Evolutionary conservation across 2,797 vertebrate genomes (phyloP).

Genomic region (Enteromius paludinosus): DNA sequence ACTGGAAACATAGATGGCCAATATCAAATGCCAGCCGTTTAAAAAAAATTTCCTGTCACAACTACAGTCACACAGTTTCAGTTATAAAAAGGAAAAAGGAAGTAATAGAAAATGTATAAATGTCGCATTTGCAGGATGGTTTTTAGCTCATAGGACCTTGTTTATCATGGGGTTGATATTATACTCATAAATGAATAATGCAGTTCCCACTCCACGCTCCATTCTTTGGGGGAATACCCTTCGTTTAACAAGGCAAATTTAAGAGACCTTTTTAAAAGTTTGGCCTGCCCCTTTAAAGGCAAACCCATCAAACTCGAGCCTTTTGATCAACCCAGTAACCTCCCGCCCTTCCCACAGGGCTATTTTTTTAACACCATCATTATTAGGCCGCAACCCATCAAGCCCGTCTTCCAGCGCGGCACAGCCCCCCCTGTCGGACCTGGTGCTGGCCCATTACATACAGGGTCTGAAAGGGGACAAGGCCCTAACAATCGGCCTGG

Average conservation of each 20-base stretch:
- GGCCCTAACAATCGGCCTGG: conserved; percentile 56
- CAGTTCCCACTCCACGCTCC: conserved; percentile 16
- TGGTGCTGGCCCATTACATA: conserved; percentile 68
- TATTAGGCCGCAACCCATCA: conserved; percentile 72
- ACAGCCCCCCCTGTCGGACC: conserved; percentile 67
- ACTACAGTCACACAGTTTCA: conserved; percentile 1
- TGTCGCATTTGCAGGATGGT: background rate
- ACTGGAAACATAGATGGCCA: conserved; percentile 22
- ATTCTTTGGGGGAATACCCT: conserved; percentile 63
- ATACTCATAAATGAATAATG: conserved; percentile 30
- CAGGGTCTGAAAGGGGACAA: conserved; percentile 68
- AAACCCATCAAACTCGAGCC: conserved; percentile 67
- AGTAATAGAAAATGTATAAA: conserved; percentile 8
- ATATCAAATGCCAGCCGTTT: background rate
- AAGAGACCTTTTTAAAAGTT: conserved; percentile 74
- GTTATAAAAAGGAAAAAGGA: conserved; percentile 6
- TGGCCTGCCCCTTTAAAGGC: conserved; percentile 66
- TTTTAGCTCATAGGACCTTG: conserved; percentile 30
- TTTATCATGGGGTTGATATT: conserved; percentile 36
- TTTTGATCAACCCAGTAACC: conserved; percentile 75
- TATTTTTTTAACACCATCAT: conserved; percentile 71
- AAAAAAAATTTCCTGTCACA: background rate
- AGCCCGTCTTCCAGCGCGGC: conserved; percentile 66
- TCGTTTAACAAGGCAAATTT: conserved; percentile 71
- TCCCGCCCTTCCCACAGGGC: conserved; percentile 64